Conservation (phyloP, 37 sponge, comb jelly and placozoan genomes). For the Aphrocallistes beatrix region DNA sequence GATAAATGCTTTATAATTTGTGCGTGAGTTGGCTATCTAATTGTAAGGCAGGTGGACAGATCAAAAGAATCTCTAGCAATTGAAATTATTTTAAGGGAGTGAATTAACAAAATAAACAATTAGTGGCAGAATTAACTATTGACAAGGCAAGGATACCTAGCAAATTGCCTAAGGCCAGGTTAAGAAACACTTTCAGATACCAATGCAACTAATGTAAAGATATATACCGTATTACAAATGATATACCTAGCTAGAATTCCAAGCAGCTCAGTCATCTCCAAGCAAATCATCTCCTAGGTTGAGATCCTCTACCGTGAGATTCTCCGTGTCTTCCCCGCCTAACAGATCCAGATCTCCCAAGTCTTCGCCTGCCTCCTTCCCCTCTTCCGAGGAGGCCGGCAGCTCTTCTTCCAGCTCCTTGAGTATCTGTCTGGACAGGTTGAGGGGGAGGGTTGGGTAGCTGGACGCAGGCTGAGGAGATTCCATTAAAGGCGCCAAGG, state of each 20-base stretch:
- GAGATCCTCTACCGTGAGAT: slow-evolving; percentile 31
- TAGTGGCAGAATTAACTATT: too few species aligned
- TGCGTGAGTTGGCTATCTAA: too few species aligned
- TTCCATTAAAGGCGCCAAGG: slow-evolving; percentile 28
- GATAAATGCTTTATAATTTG: too few species aligned
- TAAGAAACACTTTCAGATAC: too few species aligned
- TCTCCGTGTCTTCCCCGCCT: not conserved
- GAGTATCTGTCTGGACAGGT: slow-evolving; percentile 24
- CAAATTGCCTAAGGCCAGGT: too few species aligned
- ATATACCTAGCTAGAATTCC: slow-evolving; percentile 1
- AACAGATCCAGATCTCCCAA: slow-evolving; percentile 20
- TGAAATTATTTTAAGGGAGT: too few species aligned
- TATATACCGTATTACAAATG: not conserved
- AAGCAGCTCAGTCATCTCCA: slow-evolving; percentile 25
- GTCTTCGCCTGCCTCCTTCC: not conserved
- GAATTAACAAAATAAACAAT: too few species aligned
- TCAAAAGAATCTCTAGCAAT: too few species aligned
- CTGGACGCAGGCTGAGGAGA: slow-evolving; percentile 35
- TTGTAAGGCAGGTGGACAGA: too few species aligned
- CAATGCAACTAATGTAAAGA: too few species aligned
- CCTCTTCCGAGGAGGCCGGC: not conserved
- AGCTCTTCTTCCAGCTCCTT: slow-evolving; percentile 25
- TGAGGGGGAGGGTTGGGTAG: slow-evolving; percentile 26
- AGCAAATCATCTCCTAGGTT: slow-evolving; percentile 42
- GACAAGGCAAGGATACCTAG: too few species aligned